These are phyloP conservation scores for Aurelia sp. DNA, from an alignment of 30 jellyfish, hydroid and myxozoan genomes.

Conservation along the genomic window DNA sequence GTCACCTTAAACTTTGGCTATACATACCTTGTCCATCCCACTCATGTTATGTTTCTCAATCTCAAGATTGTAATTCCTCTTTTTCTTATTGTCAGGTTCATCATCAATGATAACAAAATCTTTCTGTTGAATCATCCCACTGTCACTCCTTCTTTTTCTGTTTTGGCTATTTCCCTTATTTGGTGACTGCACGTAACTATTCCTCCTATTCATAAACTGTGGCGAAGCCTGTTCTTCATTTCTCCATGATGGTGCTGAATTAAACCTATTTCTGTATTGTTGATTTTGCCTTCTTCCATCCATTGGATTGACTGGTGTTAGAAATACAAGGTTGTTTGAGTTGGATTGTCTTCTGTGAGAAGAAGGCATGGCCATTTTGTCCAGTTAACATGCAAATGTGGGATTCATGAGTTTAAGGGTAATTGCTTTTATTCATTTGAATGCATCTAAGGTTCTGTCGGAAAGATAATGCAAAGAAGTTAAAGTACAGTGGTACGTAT, in stretches of 20 bases:
- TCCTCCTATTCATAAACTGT: not conserved
- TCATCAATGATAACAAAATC: constrained; percentile 24
- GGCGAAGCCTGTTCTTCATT: not conserved
- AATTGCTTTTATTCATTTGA: too few species aligned
- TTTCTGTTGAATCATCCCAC: not conserved
- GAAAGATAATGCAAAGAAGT: too few species aligned
- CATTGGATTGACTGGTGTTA: constrained; percentile 24
- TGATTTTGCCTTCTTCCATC: not conserved
- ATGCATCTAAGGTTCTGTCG: too few species aligned
- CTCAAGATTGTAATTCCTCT: not conserved
- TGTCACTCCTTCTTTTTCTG: constrained; percentile 48
- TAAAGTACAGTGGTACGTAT: too few species aligned
- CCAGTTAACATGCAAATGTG: too few species aligned
- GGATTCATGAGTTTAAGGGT: too few species aligned
- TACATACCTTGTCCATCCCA: constrained; percentile 24
- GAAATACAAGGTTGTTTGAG: constrained; percentile 21
- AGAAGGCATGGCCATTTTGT: constrained; percentile 20
- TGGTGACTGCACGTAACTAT: not conserved
- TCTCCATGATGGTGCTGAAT: constrained; percentile 17
- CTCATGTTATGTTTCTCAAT: too few species aligned
- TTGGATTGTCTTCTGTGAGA: constrained; percentile 25
- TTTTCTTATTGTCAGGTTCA: constrained; percentile 52
- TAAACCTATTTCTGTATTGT: constrained; percentile 12
- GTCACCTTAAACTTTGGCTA: too few species aligned
- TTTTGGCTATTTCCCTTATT: not conserved